A percentile compares a stretch with the other conserved stretches of the same genome.
Evolutionary conservation across 2,113 vertebrate species (phyloP).

Genomic region (Plotosus lineatus): DNA sequence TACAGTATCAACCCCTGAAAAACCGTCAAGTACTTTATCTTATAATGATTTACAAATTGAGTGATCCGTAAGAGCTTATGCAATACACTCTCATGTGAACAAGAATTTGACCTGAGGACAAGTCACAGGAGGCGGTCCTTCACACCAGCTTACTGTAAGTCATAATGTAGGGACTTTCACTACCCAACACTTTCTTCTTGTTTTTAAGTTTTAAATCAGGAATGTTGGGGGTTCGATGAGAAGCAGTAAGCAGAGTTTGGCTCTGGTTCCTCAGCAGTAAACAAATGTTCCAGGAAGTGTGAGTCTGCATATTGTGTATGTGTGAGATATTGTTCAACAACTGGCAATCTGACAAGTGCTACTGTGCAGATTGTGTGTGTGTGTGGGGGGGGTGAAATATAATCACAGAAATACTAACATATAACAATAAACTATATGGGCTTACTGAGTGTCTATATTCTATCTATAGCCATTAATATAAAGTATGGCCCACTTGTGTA

Average conservation of each 20-base stretch:
- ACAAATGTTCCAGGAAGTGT: conserved; percentile 19
- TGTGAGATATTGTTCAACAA: conserved; percentile 3
- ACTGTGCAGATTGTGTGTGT: neutral
- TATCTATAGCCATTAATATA: neutral
- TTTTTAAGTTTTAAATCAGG: conserved; percentile 11
- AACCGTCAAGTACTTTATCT: neutral
- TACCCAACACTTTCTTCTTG: neutral
- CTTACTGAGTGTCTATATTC: neutral
- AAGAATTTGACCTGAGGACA: neutral
- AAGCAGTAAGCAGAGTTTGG: neutral
- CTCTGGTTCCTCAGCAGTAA: neutral
- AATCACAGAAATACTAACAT: neutral
- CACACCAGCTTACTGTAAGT: conserved; percentile 21
- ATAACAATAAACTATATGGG: neutral
- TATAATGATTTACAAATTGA: neutral
- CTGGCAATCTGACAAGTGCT: neutral
- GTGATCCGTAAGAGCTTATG: neutral
- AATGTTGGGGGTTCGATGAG: neutral
- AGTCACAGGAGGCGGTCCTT: conserved; percentile 3
- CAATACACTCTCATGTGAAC: neutral
- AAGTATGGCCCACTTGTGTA: too few relatives aligned
- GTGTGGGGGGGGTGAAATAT: neutral
- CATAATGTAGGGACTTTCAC: conserved; percentile 29
- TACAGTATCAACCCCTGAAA: neutral
- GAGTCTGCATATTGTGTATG: neutral